Base-by-base conservation (phyloP, 2,113 vertebrate genomes). In the Ochotona curzoniae region DNA sequence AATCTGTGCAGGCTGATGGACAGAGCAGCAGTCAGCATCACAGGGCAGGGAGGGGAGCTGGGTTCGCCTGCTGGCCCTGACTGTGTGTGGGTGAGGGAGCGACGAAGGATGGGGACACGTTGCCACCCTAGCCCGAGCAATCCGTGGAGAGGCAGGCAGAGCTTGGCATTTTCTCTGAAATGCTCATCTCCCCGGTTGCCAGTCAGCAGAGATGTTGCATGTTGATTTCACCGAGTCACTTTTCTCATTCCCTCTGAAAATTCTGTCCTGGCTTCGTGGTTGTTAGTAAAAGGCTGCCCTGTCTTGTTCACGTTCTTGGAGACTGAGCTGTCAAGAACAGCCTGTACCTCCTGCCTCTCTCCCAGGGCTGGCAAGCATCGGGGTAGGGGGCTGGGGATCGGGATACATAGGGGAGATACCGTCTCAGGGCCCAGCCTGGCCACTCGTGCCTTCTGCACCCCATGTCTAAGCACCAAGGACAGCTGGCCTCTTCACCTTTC, bases 121-220 rank as follows among this genome's bases (percentile, higher is more conserved):
- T 67, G 87, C 20, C 26, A 35, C 69, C 61, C 64, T 20, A 30
- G 76, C 80, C 88, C 8, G 71, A 17, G 76, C 44, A 80, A 60
- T 47, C 32, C 84, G 35, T 32, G 17, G 38, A 88, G 73, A 79
- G 54, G 18, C 76, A 35, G 57, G 26, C 28, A 61, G 81, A 60
- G 44, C 74, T 47, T 93, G 96, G 44, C 87, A 81, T 95, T 83
- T 73, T 35, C 83, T 81, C 26, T 8, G 78, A 91, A 87, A 64
- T 73, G 57, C 85, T 70, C 32, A 30, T 61, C 69, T 90, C 70
- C 82, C 88, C 28, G 7, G 49, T 32, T 86, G 85, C 61, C 90
- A 90, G 49, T 84, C 86, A 92, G 70, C 11, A 81, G 87, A 86
- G 94, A 83, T 69, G 30, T 32, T 54, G 76, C 64, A 30, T 91